Conservation (phyloP, 2,888 invertebrate species). For the Dugesia japonica region DNA sequence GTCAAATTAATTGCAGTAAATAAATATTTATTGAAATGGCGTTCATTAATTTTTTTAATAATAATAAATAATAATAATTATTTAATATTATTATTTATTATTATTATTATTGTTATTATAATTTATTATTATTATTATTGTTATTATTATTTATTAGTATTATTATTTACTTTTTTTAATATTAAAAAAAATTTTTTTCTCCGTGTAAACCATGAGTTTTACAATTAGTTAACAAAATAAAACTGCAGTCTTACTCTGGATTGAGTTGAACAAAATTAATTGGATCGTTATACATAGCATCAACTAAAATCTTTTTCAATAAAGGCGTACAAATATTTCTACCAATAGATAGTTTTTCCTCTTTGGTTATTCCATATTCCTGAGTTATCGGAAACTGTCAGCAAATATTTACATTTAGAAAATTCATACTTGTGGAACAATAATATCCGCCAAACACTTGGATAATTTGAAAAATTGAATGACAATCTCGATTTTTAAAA, state of each 20-base stretch:
- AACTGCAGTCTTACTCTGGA: background rate
- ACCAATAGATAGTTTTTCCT: slow-evolving; percentile 85
- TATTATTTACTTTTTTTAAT: no score
- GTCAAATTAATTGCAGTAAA: no score
- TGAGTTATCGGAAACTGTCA: slow-evolving; percentile 42
- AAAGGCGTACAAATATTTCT: slow-evolving; percentile 92
- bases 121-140: no score
- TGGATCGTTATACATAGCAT: slow-evolving; percentile 63
- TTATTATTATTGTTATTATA: no score
- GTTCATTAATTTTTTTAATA: no score
- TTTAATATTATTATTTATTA: no score
- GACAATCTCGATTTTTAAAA: slow-evolving; percentile 58
- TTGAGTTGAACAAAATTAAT: slow-evolving; percentile 27
- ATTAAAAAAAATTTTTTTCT: no score
- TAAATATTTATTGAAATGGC: no score
- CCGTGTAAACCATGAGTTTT: no score
- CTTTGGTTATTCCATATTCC: slow-evolving; percentile 85
- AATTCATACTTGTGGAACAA: slow-evolving; percentile 70
- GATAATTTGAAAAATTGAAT: slow-evolving; percentile 64
- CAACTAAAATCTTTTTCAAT: slow-evolving; percentile 79
- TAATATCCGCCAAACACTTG: slow-evolving; percentile 89
- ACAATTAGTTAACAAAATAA: no score
- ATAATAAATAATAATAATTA: no score
- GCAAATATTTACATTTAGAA: background rate
- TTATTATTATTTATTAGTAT: no score